Evolutionary conservation across 2,113 vertebrate genomes (phyloP), one percentile per base, ranked within the genome.

Genomic region (Sinocyclocheilus anophthalmus): DNA sequence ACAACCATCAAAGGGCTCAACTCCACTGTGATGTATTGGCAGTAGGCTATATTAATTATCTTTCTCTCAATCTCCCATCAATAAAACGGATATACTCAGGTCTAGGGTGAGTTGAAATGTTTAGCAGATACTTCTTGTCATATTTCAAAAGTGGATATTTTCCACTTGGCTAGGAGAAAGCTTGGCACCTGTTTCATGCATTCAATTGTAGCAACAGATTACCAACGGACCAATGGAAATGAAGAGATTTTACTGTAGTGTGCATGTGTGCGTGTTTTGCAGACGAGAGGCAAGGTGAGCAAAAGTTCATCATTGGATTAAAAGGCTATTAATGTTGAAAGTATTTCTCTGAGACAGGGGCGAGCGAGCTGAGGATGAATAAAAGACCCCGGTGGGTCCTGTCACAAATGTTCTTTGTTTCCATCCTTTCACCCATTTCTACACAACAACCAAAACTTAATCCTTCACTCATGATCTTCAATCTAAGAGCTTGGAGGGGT

Each of bases 1-100:
- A 96, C 95, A 96, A 95, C 93, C 96, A 94, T 95, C 94, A 96
- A 94, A 93, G 93, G 92, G 94, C 94, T 94, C 94, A 88, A 55
- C 59, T 77, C 73, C 57, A 95, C 85, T 94, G 94, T 94, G 92
- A 90, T 39, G 93, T 95, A 96, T 95, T 95, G 95, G 91, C 94
- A 83, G 72, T 85, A 76, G n/a, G 73, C 73, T 76, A 85, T 73
- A 88, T 86, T 79, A 84, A 80, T 86, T 50, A 86, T 84, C 75
- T 86, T 86, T 86, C 30, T 88, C 72, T 73, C 30, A 55, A 59
- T 76, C 45, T 78, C 82, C 53, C 9, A 10, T 73, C 20, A 9
- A 26, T 79, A 83, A 83, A 45, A 76, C 59, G 14, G 53, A 65
- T 39, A 50, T 76, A 7, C 73, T 39, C 73, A 48, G 42, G 73